These are phyloP conservation scores for Cirrhinus molitorella DNA, from an alignment of 2,797 vertebrate genomes.

Conservation along the genomic window DNA sequence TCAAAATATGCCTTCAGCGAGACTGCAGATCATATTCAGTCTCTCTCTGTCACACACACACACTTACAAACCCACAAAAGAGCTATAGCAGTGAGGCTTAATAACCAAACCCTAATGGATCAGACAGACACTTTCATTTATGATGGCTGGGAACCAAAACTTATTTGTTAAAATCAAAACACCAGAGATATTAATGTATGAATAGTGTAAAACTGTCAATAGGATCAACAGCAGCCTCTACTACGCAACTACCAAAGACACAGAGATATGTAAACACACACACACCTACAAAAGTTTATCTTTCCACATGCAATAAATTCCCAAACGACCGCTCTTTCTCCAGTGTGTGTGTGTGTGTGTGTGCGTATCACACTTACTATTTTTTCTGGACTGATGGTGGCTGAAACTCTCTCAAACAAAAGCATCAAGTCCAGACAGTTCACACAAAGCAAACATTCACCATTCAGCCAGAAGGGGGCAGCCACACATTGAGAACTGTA, in stretches of 20 bases:
- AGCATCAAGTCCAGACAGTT: neutral
- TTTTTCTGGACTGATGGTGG: conserved; percentile 5
- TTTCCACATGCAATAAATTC: conserved; percentile 27
- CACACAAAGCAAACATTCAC: neutral
- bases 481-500: neutral
- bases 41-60: neutral
- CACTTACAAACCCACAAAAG: neutral
- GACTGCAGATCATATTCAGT: neutral
- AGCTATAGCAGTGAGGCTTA: neutral
- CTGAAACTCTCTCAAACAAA: neutral
- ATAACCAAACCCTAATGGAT: neutral
- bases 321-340: neutral
- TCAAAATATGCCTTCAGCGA: neutral
- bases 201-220: neutral
- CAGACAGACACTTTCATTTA: neutral
- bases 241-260: conserved; percentile 1
- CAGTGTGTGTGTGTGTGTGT: neutral
- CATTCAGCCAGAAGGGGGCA: conserved; percentile 35
- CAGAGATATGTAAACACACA: conserved; percentile 4
- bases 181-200: neutral
- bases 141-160: neutral
- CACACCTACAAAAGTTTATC: neutral
- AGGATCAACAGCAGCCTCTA: neutral
- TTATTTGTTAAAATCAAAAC: neutral
- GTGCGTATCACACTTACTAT: neutral